phyloP scores from a whole-genome alignment of 2,888 invertebrate genomes.

The Leptinotarsa haldemani region DNA sequence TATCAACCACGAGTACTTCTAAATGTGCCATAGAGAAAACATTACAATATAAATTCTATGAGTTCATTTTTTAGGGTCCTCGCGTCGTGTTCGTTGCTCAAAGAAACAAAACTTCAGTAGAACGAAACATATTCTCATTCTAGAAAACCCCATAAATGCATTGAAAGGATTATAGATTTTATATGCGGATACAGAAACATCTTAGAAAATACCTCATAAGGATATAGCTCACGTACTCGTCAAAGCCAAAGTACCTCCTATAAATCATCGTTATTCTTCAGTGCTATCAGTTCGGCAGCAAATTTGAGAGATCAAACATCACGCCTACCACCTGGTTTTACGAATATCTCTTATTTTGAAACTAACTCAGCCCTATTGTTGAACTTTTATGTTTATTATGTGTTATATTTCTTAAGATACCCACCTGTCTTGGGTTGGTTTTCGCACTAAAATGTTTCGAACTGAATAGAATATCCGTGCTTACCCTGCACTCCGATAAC shows the following conservation, averaged over 20 bases:
- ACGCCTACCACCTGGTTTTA: slow-evolving; percentile 63
- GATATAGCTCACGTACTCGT: slow-evolving; percentile 46
- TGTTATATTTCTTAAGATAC: slow-evolving; percentile 54
- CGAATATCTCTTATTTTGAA: slow-evolving; percentile 49
- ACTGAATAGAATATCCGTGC: slow-evolving; percentile 44
- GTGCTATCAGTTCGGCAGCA: slow-evolving; percentile 41
- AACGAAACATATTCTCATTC: background rate
- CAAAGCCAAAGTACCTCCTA: slow-evolving; percentile 19
- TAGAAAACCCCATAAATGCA: background rate
- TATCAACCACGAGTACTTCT: too few species aligned
- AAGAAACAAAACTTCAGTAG: background rate
- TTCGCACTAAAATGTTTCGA: slow-evolving; percentile 52
- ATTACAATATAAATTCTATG: too few species aligned
- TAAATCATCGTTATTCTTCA: slow-evolving; percentile 38
- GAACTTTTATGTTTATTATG: slow-evolving; percentile 48
- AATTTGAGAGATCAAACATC: slow-evolving; percentile 56
- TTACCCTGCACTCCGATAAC: slow-evolving; percentile 47
- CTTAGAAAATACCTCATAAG: slow-evolving; percentile 10
- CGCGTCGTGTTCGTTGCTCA: too few species aligned
- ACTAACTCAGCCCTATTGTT: slow-evolving; percentile 46
- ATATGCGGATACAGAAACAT: background rate
- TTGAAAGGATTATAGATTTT: background rate
- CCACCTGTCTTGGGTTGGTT: slow-evolving; percentile 54
- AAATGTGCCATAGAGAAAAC: too few species aligned
- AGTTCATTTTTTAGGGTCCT: too few species aligned